Conservation (phyloP, 2,888 invertebrate species). For the Adelphocoris suturalis region DNA sequence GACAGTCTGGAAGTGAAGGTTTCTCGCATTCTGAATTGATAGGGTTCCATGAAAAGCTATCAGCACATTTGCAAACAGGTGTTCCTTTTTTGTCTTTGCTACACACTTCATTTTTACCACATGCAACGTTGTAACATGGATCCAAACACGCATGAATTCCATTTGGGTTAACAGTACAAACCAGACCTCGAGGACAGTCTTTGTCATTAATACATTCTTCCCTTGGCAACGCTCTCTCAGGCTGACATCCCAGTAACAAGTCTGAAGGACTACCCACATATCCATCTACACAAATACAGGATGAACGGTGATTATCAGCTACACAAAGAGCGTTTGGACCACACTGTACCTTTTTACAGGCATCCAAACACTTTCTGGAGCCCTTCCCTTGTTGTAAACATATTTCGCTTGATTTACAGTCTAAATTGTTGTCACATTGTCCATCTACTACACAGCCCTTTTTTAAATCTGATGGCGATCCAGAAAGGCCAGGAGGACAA, state of each 20-base stretch:
- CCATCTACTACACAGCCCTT: slow-evolving; percentile 87
- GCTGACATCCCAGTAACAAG: slow-evolving; percentile 88
- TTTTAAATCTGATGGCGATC: slow-evolving; percentile 86
- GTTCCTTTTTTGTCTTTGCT: slow-evolving; percentile 84
- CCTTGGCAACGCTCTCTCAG: slow-evolving; percentile 82
- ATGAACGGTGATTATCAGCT: slow-evolving; percentile 89
- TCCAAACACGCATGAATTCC: slow-evolving; percentile 86
- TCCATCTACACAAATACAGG: slow-evolving; percentile 91
- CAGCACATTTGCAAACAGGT: slow-evolving; percentile 89
- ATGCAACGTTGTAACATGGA: slow-evolving; percentile 89
- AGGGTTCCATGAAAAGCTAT: slow-evolving; percentile 91
- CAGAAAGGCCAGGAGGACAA: slow-evolving; percentile 88
- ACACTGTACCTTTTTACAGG: slow-evolving; percentile 92
- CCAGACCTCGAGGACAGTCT: slow-evolving; percentile 86
- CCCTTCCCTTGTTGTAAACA: slow-evolving; percentile 92
- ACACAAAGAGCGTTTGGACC: slow-evolving; percentile 94
- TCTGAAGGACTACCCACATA: slow-evolving; percentile 91
- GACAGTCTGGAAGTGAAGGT: slow-evolving; percentile 91
- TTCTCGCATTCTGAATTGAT: slow-evolving; percentile 90
- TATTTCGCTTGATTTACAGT: slow-evolving; percentile 91
- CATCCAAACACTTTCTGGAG: slow-evolving; percentile 90
- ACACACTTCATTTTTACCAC: slow-evolving; percentile 91
- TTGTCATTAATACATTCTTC: slow-evolving; percentile 84
- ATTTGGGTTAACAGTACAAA: slow-evolving; percentile 84
- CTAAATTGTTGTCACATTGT: slow-evolving; percentile 89